Base-by-base conservation (phyloP, 1,140 invertebrate species). In the Bombus terrestris region DNA sequence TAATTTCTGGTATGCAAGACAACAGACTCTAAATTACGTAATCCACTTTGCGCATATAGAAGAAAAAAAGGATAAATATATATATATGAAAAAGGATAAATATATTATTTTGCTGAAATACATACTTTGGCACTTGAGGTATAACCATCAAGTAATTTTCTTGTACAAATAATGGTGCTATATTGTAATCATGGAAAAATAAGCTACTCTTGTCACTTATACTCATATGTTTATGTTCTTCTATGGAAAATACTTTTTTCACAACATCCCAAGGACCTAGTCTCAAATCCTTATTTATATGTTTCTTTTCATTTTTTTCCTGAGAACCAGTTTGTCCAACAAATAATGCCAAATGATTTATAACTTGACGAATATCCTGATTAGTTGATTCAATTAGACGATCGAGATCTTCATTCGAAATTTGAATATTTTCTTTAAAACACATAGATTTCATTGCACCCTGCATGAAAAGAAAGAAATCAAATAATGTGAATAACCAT, bases 101-200 rank as follows among this genome's bases (percentile, higher is more conserved):
- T 47, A 43, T 10, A n/a, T 66, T 32, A 13, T 39, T 73, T 22
- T 85, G 22, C 22, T 53, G 28, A 57, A 66, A 80, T 64, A 94
- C 95, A 94, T 95, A 97, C 97, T 96, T 96, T 53, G 97, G 96
- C 79, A 96, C 96, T 74, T 96, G 95, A 0, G 98, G 98, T 41
- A 94, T 92, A 0, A 97, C 97, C 76, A 96, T 96, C 1, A 98
- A 95, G 96, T 99, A 99, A 95, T 99, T 99, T 94, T 99, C 99
- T 93, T 99, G 98, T 0, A 99, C 98, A 95, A 99, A 99, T 35
- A 99, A 95, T 15, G 99, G 98, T 9, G 97, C 97, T 83, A 99
- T 96, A 92, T 97, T 98, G 95, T 99, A 99, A 95, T 99, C 99
- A 88, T 98, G 97, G 95, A 99, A 99, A 95, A 99, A 99, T 66